Conservation (phyloP, 1,140 invertebrate genomes). For the Aricia agestis region DNA sequence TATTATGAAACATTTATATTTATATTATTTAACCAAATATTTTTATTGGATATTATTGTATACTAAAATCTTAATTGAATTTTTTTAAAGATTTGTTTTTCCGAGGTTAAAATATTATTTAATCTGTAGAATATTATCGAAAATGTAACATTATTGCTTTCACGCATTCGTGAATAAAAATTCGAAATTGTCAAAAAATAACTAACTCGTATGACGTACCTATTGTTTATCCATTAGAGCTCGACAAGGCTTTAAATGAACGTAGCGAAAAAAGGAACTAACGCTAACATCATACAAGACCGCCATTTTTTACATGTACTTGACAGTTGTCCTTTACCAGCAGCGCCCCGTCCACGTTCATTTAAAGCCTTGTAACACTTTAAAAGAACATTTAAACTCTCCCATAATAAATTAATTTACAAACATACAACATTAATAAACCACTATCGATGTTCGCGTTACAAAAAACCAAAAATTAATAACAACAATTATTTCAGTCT, state of each 20-base stretch:
- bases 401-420: conserved; percentile 22
- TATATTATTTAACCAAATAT: too few relatives aligned
- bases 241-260: too few relatives aligned
- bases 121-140: background rate
- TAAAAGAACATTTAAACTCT: conserved; percentile 8
- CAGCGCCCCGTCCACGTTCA: too few relatives aligned
- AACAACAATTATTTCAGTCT: conserved; percentile 54
- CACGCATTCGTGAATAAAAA: background rate
- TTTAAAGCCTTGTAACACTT: too few relatives aligned
- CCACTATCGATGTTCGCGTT: conserved; percentile 17
- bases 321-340: too few relatives aligned
- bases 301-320: too few relatives aligned
- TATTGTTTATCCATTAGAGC: too few relatives aligned
- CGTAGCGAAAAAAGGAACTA: too few relatives aligned
- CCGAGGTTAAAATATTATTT: background rate
- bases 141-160: background rate
- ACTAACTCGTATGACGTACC: background rate
- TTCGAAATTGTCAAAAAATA: background rate
- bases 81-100: background rate
- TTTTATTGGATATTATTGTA: too few relatives aligned
- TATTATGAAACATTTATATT: too few relatives aligned
- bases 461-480: conserved; percentile 17
- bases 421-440: conserved; percentile 20
- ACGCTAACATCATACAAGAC: too few relatives aligned
- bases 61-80: too few relatives aligned